phyloP scores from a whole-genome alignment of 1,140 invertebrate species.

The Drosophila mayri region DNA sequence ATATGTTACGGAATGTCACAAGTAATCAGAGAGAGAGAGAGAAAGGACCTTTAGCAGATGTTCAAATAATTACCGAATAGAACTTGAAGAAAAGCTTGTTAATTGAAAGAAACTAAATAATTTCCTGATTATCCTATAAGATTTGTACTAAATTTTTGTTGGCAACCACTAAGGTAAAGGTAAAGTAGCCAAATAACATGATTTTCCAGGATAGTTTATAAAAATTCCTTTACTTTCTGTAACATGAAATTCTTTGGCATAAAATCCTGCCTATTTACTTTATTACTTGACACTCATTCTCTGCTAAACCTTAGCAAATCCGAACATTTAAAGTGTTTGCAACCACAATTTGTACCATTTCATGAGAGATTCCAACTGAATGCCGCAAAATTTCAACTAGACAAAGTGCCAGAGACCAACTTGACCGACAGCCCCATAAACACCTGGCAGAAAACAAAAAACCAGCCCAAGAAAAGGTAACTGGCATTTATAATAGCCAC shows the following conservation, averaged over 20 bases:
- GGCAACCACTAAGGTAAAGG: neutral
- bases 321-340: constrained; percentile 5
- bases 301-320: neutral
- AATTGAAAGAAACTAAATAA: neutral
- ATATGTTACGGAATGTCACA: constrained; percentile 36
- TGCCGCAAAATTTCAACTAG: constrained; percentile 35
- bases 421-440: constrained; percentile 50
- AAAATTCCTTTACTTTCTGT: neutral
- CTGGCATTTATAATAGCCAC: constrained; percentile 51
- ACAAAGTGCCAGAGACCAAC: constrained; percentile 42
- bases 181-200: neutral
- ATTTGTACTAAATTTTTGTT: neutral
- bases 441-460: constrained; percentile 36
- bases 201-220: neutral
- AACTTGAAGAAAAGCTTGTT: neutral
- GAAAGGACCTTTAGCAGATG: constrained; percentile 13
- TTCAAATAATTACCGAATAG: neutral
- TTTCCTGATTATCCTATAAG: neutral
- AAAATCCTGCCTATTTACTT: neutral
- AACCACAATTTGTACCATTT: constrained; percentile 28
- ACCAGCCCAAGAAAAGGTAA: constrained; percentile 49
- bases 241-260: neutral
- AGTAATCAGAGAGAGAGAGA: constrained; percentile 4
- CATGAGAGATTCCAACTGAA: constrained; percentile 5
- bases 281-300: neutral